Conservation (phyloP, 1,140 invertebrate genomes). For the Chelonus insularis region DNA sequence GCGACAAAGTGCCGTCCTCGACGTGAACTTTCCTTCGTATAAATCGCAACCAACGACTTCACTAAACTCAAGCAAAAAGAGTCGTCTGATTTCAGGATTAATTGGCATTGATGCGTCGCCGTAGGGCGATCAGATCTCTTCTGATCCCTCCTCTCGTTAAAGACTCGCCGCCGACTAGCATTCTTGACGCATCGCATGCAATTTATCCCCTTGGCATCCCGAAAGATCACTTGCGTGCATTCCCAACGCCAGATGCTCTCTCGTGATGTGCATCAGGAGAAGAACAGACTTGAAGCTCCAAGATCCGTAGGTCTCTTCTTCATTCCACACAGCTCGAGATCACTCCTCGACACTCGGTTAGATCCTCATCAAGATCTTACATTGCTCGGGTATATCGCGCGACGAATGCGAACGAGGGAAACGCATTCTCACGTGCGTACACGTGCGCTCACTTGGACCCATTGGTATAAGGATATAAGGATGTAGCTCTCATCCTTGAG, state of each 20-base stretch:
- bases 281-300: neutral
- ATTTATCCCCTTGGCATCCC: slow-evolving; percentile 12
- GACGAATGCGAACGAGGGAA: slow-evolving; percentile 6
- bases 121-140: slow-evolving; percentile 2
- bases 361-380: slow-evolving; percentile 26
- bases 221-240: slow-evolving; percentile 3
- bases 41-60: neutral
- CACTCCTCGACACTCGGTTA: neutral
- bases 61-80: slow-evolving; percentile 15
- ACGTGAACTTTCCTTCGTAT: neutral
- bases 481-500: slow-evolving; percentile 1
- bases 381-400: neutral
- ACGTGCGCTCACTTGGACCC: slow-evolving; percentile 12
- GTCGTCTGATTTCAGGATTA: slow-evolving; percentile 17
- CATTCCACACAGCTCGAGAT: slow-evolving; percentile 1
- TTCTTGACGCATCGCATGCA: slow-evolving; percentile 14
- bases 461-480: slow-evolving; percentile 6
- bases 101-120: slow-evolving; percentile 10
- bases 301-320: neutral
- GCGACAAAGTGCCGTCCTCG: no score
- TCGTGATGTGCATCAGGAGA: neutral
- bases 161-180: slow-evolving; percentile 10
- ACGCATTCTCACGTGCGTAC: slow-evolving; percentile 28
- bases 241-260: slow-evolving; percentile 5
- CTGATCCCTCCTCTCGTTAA: neutral